Percentiles rank a stretch among this genome's conserved stretches.
phyloP scores from a whole-genome alignment of 2,113 vertebrate genomes.

The Psettodes erumei region DNA sequence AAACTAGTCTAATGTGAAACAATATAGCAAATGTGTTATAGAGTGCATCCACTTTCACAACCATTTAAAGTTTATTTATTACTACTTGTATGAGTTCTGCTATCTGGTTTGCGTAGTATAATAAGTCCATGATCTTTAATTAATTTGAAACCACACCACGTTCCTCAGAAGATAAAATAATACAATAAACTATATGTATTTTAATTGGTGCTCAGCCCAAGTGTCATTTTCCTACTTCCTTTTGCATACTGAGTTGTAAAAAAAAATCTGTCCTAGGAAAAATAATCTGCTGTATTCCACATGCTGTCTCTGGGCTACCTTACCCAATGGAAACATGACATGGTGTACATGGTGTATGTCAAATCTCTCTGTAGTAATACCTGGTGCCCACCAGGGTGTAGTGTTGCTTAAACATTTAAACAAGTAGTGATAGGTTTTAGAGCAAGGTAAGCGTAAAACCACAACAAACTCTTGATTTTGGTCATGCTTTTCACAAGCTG shows the following conservation, averaged over 20 bases:
- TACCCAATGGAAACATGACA: background rate
- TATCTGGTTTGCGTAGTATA: too few species aligned
- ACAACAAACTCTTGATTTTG: background rate
- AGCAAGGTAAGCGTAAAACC: background rate
- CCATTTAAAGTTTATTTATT: too few species aligned
- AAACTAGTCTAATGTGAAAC: too few species aligned
- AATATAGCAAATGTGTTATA: too few species aligned
- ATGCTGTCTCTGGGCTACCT: background rate
- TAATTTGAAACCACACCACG: too few species aligned
- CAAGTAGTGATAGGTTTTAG: too few species aligned
- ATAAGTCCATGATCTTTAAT: too few species aligned
- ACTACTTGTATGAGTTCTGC: too few species aligned
- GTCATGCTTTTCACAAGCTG: background rate
- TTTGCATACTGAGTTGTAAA: background rate
- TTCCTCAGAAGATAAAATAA: too few species aligned
- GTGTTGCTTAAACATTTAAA: conserved; percentile 31
- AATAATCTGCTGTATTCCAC: background rate
- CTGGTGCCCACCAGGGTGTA: conserved; percentile 46
- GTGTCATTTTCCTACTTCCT: background rate
- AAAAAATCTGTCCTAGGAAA: background rate
- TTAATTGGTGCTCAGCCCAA: background rate
- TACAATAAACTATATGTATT: background rate
- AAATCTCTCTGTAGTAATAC: background rate
- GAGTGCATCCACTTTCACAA: too few species aligned
- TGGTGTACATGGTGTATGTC: background rate